Base-by-base conservation (phyloP, 1,140 invertebrate species). In the Drosophila insularis region DNA sequence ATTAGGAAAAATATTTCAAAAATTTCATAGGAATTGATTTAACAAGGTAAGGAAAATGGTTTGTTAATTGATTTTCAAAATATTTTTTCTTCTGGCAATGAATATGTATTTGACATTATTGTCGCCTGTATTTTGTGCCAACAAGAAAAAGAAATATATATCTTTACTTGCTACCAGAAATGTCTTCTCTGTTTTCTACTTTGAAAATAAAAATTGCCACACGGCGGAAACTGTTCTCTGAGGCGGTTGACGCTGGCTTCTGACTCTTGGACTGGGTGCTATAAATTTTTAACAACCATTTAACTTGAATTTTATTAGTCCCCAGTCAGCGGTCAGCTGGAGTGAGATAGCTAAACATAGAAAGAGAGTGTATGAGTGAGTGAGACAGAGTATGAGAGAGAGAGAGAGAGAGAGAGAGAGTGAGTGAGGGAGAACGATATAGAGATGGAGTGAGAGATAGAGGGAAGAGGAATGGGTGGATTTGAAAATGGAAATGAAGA, bases 241-340 rank as follows among this genome's bases (percentile, higher is more conserved):
- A 50, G 43, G 43, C 43, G 43, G n/a, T 21, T 37, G 35, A 13
- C 11, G 17, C 43, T 50, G 43, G 43, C 4, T 37, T 37, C 3
- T 50, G 43, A 50, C 43, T 50, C 19, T 8, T 43, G 40, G 40
- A 8, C 17, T 37, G n/a, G 6, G 13, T 67, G 85, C 81, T 70
- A 89, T 89, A 89, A 78, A 86, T 90, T 89, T 89, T 86, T 80
- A 91, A 86, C 85, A 84, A 91, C 90, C 89, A 90, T 84, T 90
- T 90, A 90, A 81, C 81, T 89, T 82, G 76, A 85, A 90, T 90
- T 91, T 91, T 89, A 89, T 89, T 78, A 89, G 84, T 80, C 68
- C 73, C 84, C 67, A 77, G 84, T 60, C 79, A 81, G 71, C 63
- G 68, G 69, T 81, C 63, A 76, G 60, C 40, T 58, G 40, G 62